Evolutionary conservation across 2,797 vertebrate genomes (phyloP).

Genomic region (Simalia tracyae): DNA sequence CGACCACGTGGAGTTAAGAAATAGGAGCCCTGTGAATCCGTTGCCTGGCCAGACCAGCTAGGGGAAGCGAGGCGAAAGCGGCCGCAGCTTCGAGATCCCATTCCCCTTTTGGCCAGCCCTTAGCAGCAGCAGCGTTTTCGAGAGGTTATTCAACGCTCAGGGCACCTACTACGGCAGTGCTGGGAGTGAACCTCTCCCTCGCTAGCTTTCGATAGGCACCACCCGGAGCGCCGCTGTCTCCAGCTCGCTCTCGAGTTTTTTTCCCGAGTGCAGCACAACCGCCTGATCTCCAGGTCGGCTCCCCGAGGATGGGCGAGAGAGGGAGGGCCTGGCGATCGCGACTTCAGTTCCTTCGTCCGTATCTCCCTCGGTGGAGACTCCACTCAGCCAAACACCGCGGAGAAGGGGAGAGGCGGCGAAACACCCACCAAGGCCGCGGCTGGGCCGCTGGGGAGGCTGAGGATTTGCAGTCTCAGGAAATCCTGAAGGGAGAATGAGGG

Average conservation of each 20-base stretch:
- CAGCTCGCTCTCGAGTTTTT: conserved; percentile 51
- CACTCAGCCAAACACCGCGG: background rate
- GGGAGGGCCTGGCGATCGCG: conserved; percentile 3
- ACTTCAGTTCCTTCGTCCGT: background rate
- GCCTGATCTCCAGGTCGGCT: conserved; percentile 76
- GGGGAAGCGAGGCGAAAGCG: background rate
- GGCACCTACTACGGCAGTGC: conserved; percentile 39
- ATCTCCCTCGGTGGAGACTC: background rate
- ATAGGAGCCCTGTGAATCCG: background rate
- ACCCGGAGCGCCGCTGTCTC: conserved; percentile 7
- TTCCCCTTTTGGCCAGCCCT: conserved; percentile 52
- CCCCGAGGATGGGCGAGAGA: conserved; percentile 49
- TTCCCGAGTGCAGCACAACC: conserved; percentile 57
- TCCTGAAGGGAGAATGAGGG: background rate
- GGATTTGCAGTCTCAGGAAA: background rate
- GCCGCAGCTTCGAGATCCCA: background rate
- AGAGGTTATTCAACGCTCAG: conserved; percentile 56
- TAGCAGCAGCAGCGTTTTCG: conserved; percentile 58
- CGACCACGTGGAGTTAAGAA: background rate
- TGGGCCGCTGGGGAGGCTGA: background rate
- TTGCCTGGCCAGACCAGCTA: background rate
- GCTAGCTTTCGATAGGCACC: background rate
- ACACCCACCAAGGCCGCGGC: background rate
- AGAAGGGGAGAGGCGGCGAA: background rate
- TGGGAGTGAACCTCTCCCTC: conserved; percentile 29